These are phyloP conservation scores for Ophion ventricosus DNA, from an alignment of 2,888 invertebrate genomes.

Conservation along the genomic window DNA sequence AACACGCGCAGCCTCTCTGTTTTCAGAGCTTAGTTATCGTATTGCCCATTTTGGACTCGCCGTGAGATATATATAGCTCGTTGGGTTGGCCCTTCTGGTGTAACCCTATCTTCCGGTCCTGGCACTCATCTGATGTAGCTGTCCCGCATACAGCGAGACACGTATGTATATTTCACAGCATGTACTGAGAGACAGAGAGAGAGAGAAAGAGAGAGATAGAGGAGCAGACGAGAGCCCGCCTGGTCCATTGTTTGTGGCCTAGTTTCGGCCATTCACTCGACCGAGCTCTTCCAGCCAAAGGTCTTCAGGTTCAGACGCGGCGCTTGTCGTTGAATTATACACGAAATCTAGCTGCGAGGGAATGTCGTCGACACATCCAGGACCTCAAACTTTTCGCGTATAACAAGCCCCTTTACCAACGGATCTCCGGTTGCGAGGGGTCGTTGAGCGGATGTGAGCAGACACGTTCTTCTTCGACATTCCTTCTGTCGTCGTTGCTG, in stretches of 20 bases:
- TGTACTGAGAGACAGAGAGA: slow-evolving; percentile 1
- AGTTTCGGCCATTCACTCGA: slow-evolving; percentile 74
- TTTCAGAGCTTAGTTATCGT: not conserved
- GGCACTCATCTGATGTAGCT: slow-evolving; percentile 50
- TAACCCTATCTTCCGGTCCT: slow-evolving; percentile 44
- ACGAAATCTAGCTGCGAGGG: slow-evolving; percentile 38
- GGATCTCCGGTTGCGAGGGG: slow-evolving; percentile 5
- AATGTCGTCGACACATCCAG: slow-evolving; percentile 12
- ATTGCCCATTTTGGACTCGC: slow-evolving; percentile 22
- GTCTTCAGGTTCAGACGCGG: slow-evolving; percentile 56
- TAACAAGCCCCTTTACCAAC: slow-evolving; percentile 30
- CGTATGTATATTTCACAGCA: slow-evolving; percentile 22
- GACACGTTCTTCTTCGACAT: not conserved
- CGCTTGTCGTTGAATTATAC: slow-evolving; percentile 34
- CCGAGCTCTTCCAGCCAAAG: slow-evolving; percentile 55
- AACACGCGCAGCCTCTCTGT: not conserved
- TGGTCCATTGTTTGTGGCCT: slow-evolving; percentile 78
- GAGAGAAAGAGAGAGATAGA: not conserved
- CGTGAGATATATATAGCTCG: slow-evolving; percentile 20
- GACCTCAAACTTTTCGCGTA: slow-evolving; percentile 42
- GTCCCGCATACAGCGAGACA: slow-evolving; percentile 39
- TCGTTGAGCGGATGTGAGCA: not conserved
- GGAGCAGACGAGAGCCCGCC: slow-evolving; percentile 63
- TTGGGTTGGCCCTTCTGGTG: slow-evolving; percentile 42
- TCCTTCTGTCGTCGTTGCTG: slow-evolving; percentile 9